Evolutionary conservation across 2,888 invertebrate genomes (phyloP).

Genomic region (Monochamus alternatus): DNA sequence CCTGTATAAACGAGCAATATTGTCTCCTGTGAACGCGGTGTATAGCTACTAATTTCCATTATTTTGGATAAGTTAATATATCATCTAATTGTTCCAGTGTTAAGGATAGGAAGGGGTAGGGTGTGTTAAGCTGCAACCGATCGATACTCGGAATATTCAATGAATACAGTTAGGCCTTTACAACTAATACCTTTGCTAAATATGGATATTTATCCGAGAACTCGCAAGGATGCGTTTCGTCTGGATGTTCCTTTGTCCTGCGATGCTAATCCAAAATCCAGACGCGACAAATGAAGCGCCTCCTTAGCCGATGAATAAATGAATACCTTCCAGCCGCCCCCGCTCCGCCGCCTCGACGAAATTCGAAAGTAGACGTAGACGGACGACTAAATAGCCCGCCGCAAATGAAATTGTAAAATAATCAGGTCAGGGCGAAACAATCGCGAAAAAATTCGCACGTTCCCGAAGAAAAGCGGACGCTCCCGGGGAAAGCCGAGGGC

Average conservation of each 20-base stretch:
- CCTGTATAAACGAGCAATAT: no score
- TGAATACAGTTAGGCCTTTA: no score
- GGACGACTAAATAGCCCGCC: conserved; percentile 30
- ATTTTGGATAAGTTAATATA: no score
- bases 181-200: no score
- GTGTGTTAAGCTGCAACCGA: no score
- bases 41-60: no score
- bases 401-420: conserved; percentile 51
- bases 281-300: background rate
- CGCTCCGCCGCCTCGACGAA: conserved; percentile 1
- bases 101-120: no score
- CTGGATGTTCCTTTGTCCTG: background rate
- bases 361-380: conserved; percentile 29
- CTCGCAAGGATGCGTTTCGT: background rate
- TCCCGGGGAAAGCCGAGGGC: conserved; percentile 26
- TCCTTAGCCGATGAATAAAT: conserved; percentile 1
- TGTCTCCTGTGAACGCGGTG: no score
- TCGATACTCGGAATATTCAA: no score
- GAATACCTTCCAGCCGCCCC: conserved; percentile 5
- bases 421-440: conserved; percentile 57
- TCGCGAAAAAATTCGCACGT: conserved; percentile 52
- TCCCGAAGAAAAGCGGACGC: conserved; percentile 47
- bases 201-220: background rate
- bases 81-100: no score
- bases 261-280: background rate